Conservation (phyloP, 2,113 vertebrate genomes). For the Plectropomus leopardus region DNA sequence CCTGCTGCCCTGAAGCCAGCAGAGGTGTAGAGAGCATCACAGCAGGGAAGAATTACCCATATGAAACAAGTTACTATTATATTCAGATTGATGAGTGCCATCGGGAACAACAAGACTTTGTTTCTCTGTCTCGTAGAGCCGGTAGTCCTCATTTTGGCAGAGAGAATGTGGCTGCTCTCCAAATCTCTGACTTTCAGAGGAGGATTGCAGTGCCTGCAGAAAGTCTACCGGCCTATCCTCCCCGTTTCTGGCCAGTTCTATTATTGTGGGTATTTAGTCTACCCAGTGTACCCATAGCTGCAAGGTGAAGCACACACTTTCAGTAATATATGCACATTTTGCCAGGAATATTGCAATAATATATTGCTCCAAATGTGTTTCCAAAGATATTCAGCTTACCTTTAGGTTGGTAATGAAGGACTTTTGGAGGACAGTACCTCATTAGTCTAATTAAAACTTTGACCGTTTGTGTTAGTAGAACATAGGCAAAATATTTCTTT, state of each 20-base stretch:
- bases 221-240: constrained; percentile 9
- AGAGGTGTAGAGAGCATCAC: constrained; percentile 15
- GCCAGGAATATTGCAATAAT: background rate
- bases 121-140: constrained; percentile 26
- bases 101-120: constrained; percentile 30
- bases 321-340: constrained; percentile 2
- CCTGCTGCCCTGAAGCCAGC: constrained; percentile 37
- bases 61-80: constrained; percentile 46
- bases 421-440: constrained; percentile 4
- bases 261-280: constrained; percentile 13
- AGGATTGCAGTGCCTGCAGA: constrained; percentile 20
- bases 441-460: background rate
- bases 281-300: constrained; percentile 5
- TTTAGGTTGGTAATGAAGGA: background rate
- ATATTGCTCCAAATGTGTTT: background rate
- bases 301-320: constrained; percentile 9
- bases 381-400: background rate
- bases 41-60: constrained; percentile 35
- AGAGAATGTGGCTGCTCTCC: constrained; percentile 20
- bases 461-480: background rate
- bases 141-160: constrained; percentile 20
- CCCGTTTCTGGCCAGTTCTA: background rate
- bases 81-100: constrained; percentile 57
- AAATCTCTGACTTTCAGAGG: constrained; percentile 51
- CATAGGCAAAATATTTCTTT: background rate